A percentile compares a stretch with the other conserved stretches of the same genome.
These are phyloP conservation scores for Helogale parvula DNA, from an alignment of 2,113 vertebrate genomes.

Conservation along the genomic window DNA sequence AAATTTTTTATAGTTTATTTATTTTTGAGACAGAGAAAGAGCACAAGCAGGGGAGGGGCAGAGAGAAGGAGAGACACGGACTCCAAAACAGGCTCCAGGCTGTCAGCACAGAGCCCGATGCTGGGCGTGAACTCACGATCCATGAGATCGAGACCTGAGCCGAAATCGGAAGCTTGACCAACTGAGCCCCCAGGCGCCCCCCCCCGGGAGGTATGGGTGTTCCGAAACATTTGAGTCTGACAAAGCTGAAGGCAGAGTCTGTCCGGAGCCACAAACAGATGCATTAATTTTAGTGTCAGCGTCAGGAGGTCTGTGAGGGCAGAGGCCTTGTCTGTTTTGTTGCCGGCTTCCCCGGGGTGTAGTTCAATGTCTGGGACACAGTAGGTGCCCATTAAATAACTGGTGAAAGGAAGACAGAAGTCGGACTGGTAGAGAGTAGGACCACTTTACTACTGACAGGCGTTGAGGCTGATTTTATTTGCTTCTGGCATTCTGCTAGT, in stretches of 20 bases:
- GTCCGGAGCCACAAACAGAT: accelerated
- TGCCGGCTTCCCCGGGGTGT: background rate
- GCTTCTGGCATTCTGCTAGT: background rate
- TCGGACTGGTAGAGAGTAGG: background rate
- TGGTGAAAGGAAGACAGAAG: background rate
- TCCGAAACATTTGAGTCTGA: background rate
- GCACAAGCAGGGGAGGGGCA: too few relatives aligned
- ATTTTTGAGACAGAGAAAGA: too few relatives aligned
- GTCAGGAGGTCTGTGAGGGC: background rate
- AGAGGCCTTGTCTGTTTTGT: background rate
- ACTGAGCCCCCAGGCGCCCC: too few relatives aligned
- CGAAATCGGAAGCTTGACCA: too few relatives aligned
- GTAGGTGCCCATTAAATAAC: background rate
- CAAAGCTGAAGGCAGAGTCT: background rate
- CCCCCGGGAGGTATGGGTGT: background rate
- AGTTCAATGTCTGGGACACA: too few relatives aligned
- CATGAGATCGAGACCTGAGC: too few relatives aligned
- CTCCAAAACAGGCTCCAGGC: too few relatives aligned
- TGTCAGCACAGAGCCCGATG: too few relatives aligned
- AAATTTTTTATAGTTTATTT: too few relatives aligned
- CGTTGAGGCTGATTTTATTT: background rate
- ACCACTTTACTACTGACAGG: background rate
- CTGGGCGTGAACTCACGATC: accelerated
- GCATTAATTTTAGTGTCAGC: background rate
- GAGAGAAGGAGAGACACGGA: too few relatives aligned